A percentile compares a stretch with the other conserved stretches of the same genome.
phyloP scores from a whole-genome alignment of 2,797 vertebrate genomes.

The Lutjanus argentimaculatus region DNA sequence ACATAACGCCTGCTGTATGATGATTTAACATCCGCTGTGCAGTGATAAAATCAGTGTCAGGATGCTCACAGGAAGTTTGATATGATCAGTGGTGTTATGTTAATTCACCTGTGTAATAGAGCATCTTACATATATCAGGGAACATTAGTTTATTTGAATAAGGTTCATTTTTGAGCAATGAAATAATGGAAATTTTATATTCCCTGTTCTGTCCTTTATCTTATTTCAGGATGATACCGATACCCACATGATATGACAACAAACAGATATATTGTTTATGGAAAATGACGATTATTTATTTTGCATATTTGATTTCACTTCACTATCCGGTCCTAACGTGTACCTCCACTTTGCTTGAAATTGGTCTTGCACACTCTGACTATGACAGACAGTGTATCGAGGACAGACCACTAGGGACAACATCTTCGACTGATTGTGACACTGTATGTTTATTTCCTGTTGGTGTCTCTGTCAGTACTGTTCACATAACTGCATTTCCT shows the following conservation, averaged over 20 bases:
- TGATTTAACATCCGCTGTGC: not conserved
- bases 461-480: slow-evolving; percentile 29
- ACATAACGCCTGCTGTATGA: not conserved
- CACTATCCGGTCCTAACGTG: not conserved
- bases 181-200: not conserved
- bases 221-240: not conserved
- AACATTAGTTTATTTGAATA: not conserved
- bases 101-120: not conserved
- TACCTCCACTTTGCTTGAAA: not conserved
- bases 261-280: slow-evolving; percentile 7
- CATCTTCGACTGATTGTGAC: slow-evolving; percentile 11
- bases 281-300: not conserved
- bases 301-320: not conserved
- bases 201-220: not conserved
- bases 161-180: not conserved
- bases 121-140: not conserved
- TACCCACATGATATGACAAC: not conserved
- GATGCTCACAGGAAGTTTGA: not conserved
- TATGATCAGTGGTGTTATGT: not conserved
- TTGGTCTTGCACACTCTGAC: not conserved
- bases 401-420: slow-evolving; percentile 12
- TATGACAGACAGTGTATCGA: not conserved
- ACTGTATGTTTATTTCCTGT: slow-evolving; percentile 59
- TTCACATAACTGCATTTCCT: slow-evolving; percentile 67
- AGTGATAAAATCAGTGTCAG: not conserved